phyloP scores from a whole-genome alignment of 2,113 vertebrate species.

The Leptobrachium leishanense region DNA sequence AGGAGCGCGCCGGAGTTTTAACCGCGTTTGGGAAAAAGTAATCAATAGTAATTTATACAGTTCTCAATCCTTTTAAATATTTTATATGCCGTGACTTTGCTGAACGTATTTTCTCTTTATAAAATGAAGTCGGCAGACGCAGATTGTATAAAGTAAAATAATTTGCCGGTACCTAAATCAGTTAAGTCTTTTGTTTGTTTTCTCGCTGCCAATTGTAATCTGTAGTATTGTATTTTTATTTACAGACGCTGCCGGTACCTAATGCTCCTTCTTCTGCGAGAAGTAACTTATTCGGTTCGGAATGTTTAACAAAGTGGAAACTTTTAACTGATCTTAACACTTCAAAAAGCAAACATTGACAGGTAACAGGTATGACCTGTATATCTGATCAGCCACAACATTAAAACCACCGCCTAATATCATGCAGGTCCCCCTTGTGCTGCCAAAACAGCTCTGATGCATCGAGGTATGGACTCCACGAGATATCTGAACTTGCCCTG shows the following conservation, averaged over 20 bases:
- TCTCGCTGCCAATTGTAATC: constrained; percentile 2
- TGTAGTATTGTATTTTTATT: not conserved
- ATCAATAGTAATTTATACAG: constrained; percentile 41
- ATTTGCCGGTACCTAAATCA: constrained; percentile 2
- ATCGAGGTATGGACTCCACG: too few relatives aligned
- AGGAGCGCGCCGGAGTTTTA: constrained; percentile 9
- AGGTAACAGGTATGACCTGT: too few relatives aligned
- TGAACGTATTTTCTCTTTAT: constrained; percentile 37
- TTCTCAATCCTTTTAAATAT: constrained; percentile 19
- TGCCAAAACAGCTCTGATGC: too few relatives aligned
- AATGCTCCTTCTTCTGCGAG: too few relatives aligned
- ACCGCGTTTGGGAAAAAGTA: constrained; percentile 2
- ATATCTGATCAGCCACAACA: too few relatives aligned
- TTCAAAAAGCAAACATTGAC: too few relatives aligned
- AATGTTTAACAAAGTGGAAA: too few relatives aligned
- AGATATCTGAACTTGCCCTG: too few relatives aligned
- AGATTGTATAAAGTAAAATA: constrained; percentile 26
- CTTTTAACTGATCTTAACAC: too few relatives aligned
- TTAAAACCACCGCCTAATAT: too few relatives aligned
- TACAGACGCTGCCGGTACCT: not conserved
- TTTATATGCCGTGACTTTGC: constrained; percentile 31
- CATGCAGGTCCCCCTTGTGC: too few relatives aligned
- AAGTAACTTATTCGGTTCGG: too few relatives aligned
- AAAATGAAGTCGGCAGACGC: constrained; percentile 27
- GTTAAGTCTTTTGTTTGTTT: constrained; percentile 24